phyloP scores from a whole-genome alignment of 2,888 invertebrate genomes.

The Apodemia mormo region DNA sequence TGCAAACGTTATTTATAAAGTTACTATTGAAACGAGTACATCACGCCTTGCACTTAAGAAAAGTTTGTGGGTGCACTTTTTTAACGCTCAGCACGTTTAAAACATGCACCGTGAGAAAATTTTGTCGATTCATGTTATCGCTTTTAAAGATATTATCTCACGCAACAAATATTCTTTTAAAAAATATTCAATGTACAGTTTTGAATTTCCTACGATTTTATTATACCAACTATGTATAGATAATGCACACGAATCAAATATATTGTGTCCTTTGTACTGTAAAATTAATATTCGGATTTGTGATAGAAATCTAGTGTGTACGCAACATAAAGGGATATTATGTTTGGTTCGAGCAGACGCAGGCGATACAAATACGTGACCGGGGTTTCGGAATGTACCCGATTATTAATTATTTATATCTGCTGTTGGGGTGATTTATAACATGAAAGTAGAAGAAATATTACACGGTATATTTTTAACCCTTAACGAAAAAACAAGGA shows the following conservation, averaged over 20 bases:
- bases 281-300: neutral
- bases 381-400: neutral
- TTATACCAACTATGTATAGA: too few relatives aligned
- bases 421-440: conserved; percentile 2
- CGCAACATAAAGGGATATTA: neutral
- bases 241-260: too few relatives aligned
- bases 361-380: conserved; percentile 3
- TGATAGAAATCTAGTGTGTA: neutral
- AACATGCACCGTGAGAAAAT: too few relatives aligned
- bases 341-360: neutral
- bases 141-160: too few relatives aligned
- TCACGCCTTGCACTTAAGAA: too few relatives aligned
- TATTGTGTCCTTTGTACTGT: neutral
- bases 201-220: too few relatives aligned
- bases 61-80: too few relatives aligned
- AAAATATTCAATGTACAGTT: too few relatives aligned
- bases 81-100: too few relatives aligned
- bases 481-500: neutral
- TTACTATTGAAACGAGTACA: too few relatives aligned
- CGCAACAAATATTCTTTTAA: too few relatives aligned
- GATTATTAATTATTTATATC: conserved; percentile 12
- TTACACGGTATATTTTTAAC: neutral
- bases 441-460: neutral
- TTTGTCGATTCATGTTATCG: too few relatives aligned
- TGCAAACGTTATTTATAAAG: neutral